phyloP scores from a whole-genome alignment of 2,113 vertebrate genomes.

The Cnemophilus loriae region DNA sequence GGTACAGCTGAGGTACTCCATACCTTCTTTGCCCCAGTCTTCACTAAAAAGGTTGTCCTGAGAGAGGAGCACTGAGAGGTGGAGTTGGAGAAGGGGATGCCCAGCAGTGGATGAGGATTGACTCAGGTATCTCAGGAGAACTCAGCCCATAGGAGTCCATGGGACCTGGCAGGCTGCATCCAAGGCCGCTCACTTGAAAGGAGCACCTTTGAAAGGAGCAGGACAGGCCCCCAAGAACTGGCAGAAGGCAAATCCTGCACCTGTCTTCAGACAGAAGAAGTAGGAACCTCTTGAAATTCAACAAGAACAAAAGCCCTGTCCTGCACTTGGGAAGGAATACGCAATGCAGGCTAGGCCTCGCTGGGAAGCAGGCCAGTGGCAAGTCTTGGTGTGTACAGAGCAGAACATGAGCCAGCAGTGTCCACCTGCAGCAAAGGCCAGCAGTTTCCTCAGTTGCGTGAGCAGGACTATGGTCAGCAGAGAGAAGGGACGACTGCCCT shows the following conservation, averaged over 20 bases:
- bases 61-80: not conserved
- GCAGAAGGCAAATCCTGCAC: not conserved
- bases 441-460: rapidly evolving
- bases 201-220: not conserved
- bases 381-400: not conserved
- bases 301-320: not conserved
- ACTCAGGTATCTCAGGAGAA: not conserved
- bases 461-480: not conserved
- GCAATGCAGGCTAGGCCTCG: not conserved
- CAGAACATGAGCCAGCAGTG: not conserved
- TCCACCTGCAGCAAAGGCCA: not conserved
- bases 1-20: not conserved
- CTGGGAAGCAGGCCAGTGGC: not conserved
- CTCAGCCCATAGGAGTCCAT: rapidly evolving
- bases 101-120: not conserved
- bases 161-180: not conserved
- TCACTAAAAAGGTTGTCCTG: not conserved
- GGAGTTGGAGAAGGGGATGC: not conserved
- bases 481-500: rapidly evolving
- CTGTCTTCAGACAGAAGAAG: not conserved
- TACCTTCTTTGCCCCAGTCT: not conserved
- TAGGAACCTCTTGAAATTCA: not conserved
- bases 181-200: not conserved
- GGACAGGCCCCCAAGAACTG: not conserved
- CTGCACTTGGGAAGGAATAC: not conserved